Evolutionary conservation across 2,797 vertebrate genomes (phyloP).

Genomic region (Phrynocephalus vlangalii): DNA sequence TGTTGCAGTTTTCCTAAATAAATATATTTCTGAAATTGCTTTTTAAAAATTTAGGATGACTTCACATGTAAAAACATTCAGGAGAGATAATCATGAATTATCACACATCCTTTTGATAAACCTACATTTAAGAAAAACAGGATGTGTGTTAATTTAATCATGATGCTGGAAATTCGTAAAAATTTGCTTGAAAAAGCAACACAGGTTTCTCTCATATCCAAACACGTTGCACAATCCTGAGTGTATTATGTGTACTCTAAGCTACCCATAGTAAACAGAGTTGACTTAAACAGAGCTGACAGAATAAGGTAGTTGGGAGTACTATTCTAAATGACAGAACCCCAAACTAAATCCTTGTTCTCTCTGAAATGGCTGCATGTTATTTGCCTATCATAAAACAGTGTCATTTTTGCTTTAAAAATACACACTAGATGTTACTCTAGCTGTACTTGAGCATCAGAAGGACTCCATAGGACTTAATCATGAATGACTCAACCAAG

Average conservation of each 20-base stretch:
- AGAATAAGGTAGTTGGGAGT: background rate
- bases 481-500: background rate
- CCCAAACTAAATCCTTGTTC: background rate
- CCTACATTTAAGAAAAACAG: background rate
- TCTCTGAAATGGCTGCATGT: background rate
- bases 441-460: background rate
- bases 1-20: too few species aligned
- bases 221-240: background rate
- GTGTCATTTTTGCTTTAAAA: background rate
- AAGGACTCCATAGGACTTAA: background rate
- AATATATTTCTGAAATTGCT: too few species aligned
- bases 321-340: background rate
- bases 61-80: too few species aligned
- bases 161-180: background rate
- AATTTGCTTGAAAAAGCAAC: background rate
- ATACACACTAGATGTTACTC: background rate
- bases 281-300: background rate
- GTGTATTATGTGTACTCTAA: background rate
- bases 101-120: too few species aligned
- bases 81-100: too few species aligned
- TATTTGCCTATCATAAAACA: background rate
- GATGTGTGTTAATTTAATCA: background rate
- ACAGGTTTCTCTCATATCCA: background rate
- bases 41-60: too few species aligned
- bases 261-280: background rate